Evolutionary conservation across 2,113 vertebrate species (phyloP), one percentile per base, ranked within the genome.

Genomic region (Zosterops lateralis): DNA sequence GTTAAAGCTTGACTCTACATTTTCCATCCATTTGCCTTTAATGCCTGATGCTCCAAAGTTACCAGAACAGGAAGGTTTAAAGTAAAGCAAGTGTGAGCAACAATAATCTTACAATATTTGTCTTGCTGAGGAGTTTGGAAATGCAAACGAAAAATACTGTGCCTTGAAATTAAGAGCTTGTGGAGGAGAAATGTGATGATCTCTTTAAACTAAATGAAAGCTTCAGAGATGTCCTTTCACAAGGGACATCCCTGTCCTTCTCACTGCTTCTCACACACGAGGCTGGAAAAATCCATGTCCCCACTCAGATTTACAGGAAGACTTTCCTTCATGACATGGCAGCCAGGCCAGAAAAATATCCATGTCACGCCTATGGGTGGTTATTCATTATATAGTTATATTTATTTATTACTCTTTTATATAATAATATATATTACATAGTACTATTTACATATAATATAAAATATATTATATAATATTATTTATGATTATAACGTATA

Each of bases 211-310:
- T 25, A 38, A 80, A 57, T 7, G 2, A 82, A 75, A 65, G 7
- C 36, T 26, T 79, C 45, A 53, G 53, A n/a, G 7, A 25, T 8
- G 2, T 54, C 14, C 16, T 72, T 82, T 60, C 19, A 34, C 0
- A 16, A 26, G 16, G 4, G 10, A 47, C 6, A 51, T 1, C 14
- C 2, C 10, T 1, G 1, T 20, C 82, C 10, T 34, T 84, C 54
- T 32, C 19, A 2, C 20, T 42, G 17, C 19, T 85, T 82, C 71
- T 92, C 29, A 42, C 20, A 58, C 18, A 18, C 10, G 4, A 56
- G 40, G 29, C 3, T 80, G 66, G 50, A 83, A 83, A 67, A 12
- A 4, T 40, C 51, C 5, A 0, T 28, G 11, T 21, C 15, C 4
- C 13, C 26, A 45, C 3, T 3, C 11, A 38, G 18, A 25, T 36